Percentiles rank a stretch among this genome's conserved stretches.
Conservation (phyloP, 2,797 vertebrate species). For the Brachyrhaphis roseni region DNA sequence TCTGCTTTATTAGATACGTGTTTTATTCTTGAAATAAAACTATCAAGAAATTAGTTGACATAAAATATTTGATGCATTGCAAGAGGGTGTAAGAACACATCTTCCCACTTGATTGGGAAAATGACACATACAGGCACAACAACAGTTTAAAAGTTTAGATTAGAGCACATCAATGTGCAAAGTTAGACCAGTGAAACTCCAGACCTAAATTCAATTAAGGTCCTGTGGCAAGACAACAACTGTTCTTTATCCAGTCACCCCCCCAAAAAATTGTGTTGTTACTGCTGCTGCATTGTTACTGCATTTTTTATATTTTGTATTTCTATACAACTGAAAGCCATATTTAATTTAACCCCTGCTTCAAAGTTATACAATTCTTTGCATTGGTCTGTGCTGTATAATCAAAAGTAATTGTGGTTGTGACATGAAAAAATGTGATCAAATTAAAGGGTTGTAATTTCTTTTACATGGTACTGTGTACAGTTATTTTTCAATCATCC, state of each 20-base stretch:
- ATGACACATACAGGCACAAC: not conserved
- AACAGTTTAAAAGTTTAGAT: not conserved
- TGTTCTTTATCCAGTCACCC: not conserved
- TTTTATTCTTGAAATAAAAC: not conserved
- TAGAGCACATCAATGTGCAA: not conserved
- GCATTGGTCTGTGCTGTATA: not conserved
- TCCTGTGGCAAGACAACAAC: not conserved
- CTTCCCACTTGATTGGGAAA: not conserved
- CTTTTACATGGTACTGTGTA: not conserved
- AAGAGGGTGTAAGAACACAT: not conserved
- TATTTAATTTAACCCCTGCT: not conserved
- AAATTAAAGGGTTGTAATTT: not conserved
- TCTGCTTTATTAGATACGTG: not conserved
- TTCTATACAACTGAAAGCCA: not conserved
- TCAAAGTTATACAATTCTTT: not conserved
- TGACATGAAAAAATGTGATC: not conserved
- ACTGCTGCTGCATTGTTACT: not conserved
- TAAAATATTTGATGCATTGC: not conserved
- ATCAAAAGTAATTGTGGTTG: not conserved
- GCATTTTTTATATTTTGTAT: not conserved
- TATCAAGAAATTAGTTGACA: not conserved
- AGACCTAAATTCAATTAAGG: not conserved
- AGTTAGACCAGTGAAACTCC: not conserved
- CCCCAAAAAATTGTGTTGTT: not conserved
- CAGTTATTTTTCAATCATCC: not conserved